Evolutionary conservation across 2,113 vertebrate species (phyloP).

Genomic region (Phyllostomus hastatus): DNA sequence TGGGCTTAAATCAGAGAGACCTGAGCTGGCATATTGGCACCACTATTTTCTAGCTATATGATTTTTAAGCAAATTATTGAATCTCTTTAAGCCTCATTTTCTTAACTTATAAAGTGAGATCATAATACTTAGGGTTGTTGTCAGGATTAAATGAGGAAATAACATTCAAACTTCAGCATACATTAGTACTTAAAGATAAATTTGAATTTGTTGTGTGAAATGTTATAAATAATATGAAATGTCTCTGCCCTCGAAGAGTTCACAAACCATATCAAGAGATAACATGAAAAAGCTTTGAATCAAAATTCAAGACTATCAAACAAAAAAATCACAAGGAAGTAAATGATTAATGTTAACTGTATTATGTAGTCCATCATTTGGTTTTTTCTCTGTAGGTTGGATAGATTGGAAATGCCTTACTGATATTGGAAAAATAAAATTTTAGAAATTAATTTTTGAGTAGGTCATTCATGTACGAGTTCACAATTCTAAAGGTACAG

Average conservation of each 20-base stretch:
- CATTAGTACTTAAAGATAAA: neutral
- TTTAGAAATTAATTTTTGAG: neutral
- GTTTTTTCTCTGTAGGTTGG: neutral
- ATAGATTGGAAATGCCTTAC: neutral
- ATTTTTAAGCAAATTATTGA: neutral
- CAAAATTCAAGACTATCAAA: neutral
- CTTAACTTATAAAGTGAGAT: neutral
- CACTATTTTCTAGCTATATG: neutral
- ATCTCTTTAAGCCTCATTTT: constrained; percentile 6
- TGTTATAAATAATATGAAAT: neutral
- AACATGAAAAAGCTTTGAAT: constrained; percentile 24
- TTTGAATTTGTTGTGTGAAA: neutral
- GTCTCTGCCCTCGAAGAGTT: neutral
- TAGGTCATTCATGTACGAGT: neutral
- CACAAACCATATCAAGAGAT: neutral
- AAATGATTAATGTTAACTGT: constrained; percentile 21
- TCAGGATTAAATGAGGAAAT: constrained; percentile 10
- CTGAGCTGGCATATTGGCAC: neutral
- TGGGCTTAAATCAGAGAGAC: neutral
- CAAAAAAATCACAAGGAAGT: neutral
- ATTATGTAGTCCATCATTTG: neutral
- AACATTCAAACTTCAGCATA: neutral
- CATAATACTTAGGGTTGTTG: constrained; percentile 7
- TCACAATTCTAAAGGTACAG: neutral
- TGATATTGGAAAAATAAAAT: neutral